Evolutionary conservation across 2,888 invertebrate genomes (phyloP).

Genomic region (Epistrophella euchroma): DNA sequence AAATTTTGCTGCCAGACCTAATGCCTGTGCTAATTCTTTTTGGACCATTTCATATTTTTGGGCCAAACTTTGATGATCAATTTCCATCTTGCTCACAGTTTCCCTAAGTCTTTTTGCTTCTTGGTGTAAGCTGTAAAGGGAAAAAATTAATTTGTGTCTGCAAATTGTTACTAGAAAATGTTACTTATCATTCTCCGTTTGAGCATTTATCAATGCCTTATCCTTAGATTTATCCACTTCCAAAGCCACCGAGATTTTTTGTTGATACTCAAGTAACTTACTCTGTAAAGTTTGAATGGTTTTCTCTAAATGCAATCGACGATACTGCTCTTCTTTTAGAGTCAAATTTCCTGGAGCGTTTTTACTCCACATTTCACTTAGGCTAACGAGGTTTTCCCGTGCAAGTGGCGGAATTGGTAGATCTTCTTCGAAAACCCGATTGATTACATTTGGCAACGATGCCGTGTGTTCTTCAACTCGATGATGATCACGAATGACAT

Average conservation of each 20-base stretch:
- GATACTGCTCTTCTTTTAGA: constrained; percentile 90
- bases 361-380: constrained; percentile 83
- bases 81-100: constrained; percentile 79
- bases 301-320: constrained; percentile 90
- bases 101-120: constrained; percentile 79
- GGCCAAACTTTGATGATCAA: constrained; percentile 81
- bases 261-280: constrained; percentile 90
- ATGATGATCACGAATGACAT: constrained; percentile 29
- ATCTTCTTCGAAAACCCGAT: constrained; percentile 25
- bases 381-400: constrained; percentile 80
- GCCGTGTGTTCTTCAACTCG: constrained; percentile 71
- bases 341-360: constrained; percentile 83
- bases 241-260: constrained; percentile 91
- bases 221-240: constrained; percentile 92
- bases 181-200: constrained; percentile 87
- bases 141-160: not conserved
- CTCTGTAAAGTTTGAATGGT: constrained; percentile 90
- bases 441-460: constrained; percentile 78
- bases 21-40: constrained; percentile 89
- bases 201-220: constrained; percentile 87
- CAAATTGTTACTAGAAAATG: constrained; percentile 73
- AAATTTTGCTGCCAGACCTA: constrained; percentile 88
- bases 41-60: constrained; percentile 87
- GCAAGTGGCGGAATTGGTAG: not conserved
- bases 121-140: constrained; percentile 77